Percentiles rank a stretch among this genome's conserved stretches.
Conservation (phyloP, 2,113 vertebrate species). For the Psilopogon haemacephalus region DNA sequence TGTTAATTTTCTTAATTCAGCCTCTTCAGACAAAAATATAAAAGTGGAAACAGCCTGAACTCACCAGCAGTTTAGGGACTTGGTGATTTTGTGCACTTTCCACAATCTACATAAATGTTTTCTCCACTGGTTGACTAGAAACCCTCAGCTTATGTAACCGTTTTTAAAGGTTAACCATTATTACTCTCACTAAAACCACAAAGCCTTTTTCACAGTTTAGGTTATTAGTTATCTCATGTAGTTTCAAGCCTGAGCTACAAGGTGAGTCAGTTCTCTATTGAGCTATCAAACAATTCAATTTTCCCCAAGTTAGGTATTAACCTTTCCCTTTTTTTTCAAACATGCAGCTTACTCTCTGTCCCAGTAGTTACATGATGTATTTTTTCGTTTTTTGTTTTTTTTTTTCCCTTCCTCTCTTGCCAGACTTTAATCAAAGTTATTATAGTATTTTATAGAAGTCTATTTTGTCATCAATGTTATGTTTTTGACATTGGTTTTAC, state of each 20-base stretch:
- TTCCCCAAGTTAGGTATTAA: slow-evolving; percentile 14
- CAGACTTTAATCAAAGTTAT: background rate
- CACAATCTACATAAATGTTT: background rate
- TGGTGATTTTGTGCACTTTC: background rate
- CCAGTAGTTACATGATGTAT: background rate
- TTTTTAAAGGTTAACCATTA: background rate
- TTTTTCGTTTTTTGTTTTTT: background rate
- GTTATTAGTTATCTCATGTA: background rate
- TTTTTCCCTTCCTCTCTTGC: too few relatives aligned
- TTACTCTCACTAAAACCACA: background rate
- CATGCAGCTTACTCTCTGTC: background rate
- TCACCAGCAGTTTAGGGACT: background rate
- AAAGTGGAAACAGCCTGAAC: background rate
- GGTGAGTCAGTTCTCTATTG: background rate
- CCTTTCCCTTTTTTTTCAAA: slow-evolving; percentile 13
- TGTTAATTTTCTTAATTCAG: slow-evolving; percentile 50
- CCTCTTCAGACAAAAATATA: background rate
- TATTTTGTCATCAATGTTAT: background rate
- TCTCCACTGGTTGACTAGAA: background rate
- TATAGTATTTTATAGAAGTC: background rate
- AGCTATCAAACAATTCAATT: background rate
- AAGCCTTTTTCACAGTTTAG: background rate
- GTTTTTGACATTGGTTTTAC: background rate
- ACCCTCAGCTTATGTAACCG: background rate
- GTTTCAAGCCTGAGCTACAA: background rate